Conservation (phyloP, 2,888 invertebrate genomes). For the Chromoteleia sp. region DNA sequence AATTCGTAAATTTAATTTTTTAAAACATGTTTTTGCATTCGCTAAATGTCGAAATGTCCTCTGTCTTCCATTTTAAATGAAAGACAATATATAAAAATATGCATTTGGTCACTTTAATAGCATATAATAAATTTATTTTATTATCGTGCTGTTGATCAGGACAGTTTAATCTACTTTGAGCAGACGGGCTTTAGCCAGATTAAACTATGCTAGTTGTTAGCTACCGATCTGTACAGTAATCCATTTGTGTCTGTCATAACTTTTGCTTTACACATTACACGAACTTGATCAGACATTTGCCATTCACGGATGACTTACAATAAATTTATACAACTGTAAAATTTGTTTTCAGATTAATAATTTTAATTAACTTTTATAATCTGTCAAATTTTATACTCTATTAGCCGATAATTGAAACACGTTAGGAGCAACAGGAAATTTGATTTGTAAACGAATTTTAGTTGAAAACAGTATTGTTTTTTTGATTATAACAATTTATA, state of each 20-base stretch:
- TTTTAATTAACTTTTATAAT: neutral
- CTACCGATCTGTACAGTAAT: slow-evolving; percentile 61
- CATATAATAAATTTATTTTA: slow-evolving; percentile 26
- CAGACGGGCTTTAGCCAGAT: slow-evolving; percentile 55
- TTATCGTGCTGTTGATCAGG: slow-evolving; percentile 42
- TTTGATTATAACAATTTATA: too few species aligned
- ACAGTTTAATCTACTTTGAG: slow-evolving; percentile 57
- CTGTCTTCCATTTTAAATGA: too few species aligned
- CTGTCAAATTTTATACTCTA: neutral
- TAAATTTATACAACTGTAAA: slow-evolving; percentile 26
- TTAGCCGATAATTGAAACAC: neutral
- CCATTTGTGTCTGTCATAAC: slow-evolving; percentile 65
- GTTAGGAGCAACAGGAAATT: too few species aligned
- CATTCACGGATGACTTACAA: slow-evolving; percentile 52
- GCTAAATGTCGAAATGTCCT: too few species aligned
- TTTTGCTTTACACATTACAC: slow-evolving; percentile 51
- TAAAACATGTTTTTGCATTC: too few species aligned
- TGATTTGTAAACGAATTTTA: too few species aligned
- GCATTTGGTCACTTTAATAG: slow-evolving; percentile 5
- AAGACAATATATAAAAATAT: too few species aligned
- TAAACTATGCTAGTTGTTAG: slow-evolving; percentile 46
- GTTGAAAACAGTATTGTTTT: too few species aligned
- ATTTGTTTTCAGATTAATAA: slow-evolving; percentile 18
- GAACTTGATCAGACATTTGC: slow-evolving; percentile 44
- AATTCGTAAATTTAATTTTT: too few species aligned